Base-by-base conservation (phyloP, 2,113 vertebrate genomes). In the Nematolebias whitei region DNA sequence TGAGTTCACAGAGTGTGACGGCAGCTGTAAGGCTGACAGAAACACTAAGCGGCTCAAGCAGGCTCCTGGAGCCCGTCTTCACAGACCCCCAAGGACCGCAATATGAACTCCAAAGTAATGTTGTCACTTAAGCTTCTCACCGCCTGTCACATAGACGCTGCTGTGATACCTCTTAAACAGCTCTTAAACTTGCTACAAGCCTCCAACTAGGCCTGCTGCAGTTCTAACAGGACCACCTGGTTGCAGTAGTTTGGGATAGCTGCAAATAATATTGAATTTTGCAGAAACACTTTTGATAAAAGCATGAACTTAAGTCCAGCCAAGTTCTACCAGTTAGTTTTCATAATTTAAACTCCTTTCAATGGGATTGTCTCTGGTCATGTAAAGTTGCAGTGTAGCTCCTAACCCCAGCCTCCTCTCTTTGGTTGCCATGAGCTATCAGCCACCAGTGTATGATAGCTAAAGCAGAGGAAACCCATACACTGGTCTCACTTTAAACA, bases 21-120 rank as follows among this genome's bases (percentile, higher is more conserved):
- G 80, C 77, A 83, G 75, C 76, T 83, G 68, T 61, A 63, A 68
- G 54, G 62, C 68, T 57, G 67, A 66, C 71, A 79, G 64, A 71
- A 84, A 86, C 69, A 83, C 76, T 56, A 62, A 82, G 58, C 60
- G 57, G 43, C 39, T 71, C 9, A 15, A 50, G 51, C 55, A 74
- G 58, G 35, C 59, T 69, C 61, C 43, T 40, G 53, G 66, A 84
- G 64, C 24, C 13, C 4, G 48, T 55, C 64, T 38, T 49, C 41
- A 61, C 26, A 1, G 4, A 43, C 38, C 68, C 65, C 75, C 5
- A 26, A 83, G 68, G 58, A 56, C 50, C 48, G 76, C 53, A 74
- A 69, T 76, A 78, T 72, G 64, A 76, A 63, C 52, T 78, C 32
- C 41, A 51, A 24, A 35, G 50, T 78, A 75, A 82, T 49, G 62